Evolutionary conservation across 2,113 vertebrate genomes (phyloP).

Genomic region (Hemiprocne comata): DNA sequence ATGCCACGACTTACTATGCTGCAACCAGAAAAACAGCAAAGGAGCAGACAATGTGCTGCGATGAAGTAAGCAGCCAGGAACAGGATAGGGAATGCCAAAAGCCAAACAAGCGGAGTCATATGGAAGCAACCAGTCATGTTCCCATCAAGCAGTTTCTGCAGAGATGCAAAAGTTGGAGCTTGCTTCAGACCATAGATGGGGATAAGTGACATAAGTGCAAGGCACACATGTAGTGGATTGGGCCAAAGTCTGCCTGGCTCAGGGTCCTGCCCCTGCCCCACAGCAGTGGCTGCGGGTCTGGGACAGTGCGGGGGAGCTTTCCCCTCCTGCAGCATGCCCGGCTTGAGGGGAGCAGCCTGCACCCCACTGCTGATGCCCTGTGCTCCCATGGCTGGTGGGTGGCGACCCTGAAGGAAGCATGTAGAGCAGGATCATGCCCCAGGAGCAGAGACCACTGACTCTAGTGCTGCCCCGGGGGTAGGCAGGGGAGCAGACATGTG

Average conservation of each 20-base stretch:
- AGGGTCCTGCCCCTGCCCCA: background rate
- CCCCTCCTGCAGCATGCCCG: background rate
- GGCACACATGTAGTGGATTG: rapidly evolving
- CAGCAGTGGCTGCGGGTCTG: rapidly evolving
- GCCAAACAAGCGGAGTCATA: background rate
- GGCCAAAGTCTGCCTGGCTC: background rate
- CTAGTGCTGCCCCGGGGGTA: rapidly evolving
- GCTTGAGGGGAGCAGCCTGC: background rate
- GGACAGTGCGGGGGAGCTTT: background rate
- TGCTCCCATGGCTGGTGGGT: background rate
- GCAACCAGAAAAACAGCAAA: background rate
- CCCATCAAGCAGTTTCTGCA: background rate
- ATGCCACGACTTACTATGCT: background rate
- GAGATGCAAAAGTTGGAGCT: background rate
- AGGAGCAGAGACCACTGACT: rapidly evolving
- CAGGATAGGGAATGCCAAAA: background rate
- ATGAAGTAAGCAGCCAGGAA: background rate
- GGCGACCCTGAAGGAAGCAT: rapidly evolving
- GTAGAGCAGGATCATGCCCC: rapidly evolving
- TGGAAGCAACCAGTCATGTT: background rate
- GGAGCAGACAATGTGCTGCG: background rate
- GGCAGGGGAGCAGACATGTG: rapidly evolving
- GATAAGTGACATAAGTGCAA: background rate
- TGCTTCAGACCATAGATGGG: background rate
- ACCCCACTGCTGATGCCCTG: rapidly evolving